phyloP scores from a whole-genome alignment of 1,140 invertebrate genomes.

The Solen grandis region DNA sequence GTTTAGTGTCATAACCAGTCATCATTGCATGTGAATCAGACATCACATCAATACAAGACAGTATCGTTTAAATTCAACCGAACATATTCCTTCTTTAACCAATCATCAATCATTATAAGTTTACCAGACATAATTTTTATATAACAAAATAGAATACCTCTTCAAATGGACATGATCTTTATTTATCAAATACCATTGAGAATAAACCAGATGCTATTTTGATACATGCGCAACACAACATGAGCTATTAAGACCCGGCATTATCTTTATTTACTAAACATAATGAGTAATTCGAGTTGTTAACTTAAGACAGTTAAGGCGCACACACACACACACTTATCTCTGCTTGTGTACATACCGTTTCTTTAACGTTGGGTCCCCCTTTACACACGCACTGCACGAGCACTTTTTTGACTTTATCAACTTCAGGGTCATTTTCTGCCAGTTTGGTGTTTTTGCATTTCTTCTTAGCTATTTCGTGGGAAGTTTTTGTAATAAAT shows the following conservation, averaged over 20 bases:
- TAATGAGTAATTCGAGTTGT: not conserved
- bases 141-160: too few species aligned
- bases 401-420: constrained; percentile 9
- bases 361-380: constrained; percentile 44
- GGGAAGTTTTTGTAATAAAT: constrained; percentile 28
- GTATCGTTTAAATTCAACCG: too few species aligned
- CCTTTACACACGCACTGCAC: not conserved
- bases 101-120: too few species aligned
- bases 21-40: too few species aligned
- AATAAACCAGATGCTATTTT: not conserved
- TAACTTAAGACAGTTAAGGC: not conserved
- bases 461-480: constrained; percentile 48
- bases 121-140: too few species aligned
- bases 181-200: not conserved
- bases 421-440: constrained; percentile 20
- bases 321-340: not conserved
- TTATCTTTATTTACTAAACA: not conserved
- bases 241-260: not conserved
- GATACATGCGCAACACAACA: not conserved
- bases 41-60: too few species aligned
- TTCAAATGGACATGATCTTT: too few species aligned
- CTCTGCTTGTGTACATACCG: constrained; percentile 33
- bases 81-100: too few species aligned
- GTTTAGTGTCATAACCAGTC: too few species aligned
- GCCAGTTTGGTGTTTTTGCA: constrained; percentile 30